Evolutionary conservation across 2,888 invertebrate genomes (phyloP), one percentile per base, ranked within the genome.

Genomic region (Ophion ellenae): DNA sequence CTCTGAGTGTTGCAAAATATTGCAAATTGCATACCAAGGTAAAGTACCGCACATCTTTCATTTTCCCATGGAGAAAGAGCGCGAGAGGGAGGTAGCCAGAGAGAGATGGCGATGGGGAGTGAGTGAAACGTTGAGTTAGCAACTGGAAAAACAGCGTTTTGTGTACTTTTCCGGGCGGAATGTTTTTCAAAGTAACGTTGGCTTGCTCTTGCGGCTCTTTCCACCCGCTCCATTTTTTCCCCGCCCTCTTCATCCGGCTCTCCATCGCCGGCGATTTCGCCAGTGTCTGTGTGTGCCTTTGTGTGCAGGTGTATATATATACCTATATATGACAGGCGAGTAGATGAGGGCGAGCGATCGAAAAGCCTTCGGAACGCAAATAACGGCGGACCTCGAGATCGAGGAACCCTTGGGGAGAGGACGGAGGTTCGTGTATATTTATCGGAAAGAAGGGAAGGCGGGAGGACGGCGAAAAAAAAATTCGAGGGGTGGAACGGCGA

Each of bases 141-240:
- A 86, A 82, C 80, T 76, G 86, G 86, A 81, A 86, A 84, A 87
- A 84, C 86, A 87, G 73, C 45, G 59, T 67, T 75, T 70, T 86
- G 84, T 86, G 84, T 86, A 86, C 80, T 79, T 84, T 86, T 86
- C 66, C 82, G 67, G 67, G 70, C 71, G 86, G 84, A 84, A 86
- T 84, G 80, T 86, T 84, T 86, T 84, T 73, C 81, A 75, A 86
- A 84, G 84, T 82, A 84, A 84, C 84, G 84, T 82, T 74, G 69
- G 47, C 53, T 40, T 75, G 73, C 75, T 75, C 75, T 73, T 67
- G 79, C 40, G 70, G 79, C 70, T 71, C 83, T 70, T 70, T 45
- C 64, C 61, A 57, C 74, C 53, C 57, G 67, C 80, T 32, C 47
- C 59, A 36, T 47, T 47, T 59, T 70, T 47, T n/a, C 32, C 73